These are phyloP conservation scores for Uloborus diversus DNA, from an alignment of 1,140 invertebrate species.

Conservation along the genomic window DNA sequence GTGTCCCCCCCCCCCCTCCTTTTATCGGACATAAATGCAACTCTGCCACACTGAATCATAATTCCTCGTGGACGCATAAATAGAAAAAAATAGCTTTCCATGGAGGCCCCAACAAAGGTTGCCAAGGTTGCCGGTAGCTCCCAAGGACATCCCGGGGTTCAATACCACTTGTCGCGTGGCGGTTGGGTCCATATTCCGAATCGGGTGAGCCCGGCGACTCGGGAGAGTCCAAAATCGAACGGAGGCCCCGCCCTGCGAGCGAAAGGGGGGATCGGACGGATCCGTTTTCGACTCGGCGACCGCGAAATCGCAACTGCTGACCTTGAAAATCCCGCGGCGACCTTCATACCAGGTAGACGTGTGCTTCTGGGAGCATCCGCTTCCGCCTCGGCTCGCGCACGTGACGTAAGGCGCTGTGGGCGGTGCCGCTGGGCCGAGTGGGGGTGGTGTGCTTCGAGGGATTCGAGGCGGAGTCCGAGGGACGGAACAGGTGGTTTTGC, in stretches of 20 bases:
- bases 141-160: not conserved
- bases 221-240: no score
- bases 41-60: no score
- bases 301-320: constrained; percentile 11
- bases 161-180: no score
- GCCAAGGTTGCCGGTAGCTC: constrained; percentile 1
- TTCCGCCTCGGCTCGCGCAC: constrained; percentile 13
- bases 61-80: not conserved
- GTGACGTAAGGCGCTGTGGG: constrained; percentile 16
- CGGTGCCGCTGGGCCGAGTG: not conserved
- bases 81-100: not conserved
- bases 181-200: not conserved
- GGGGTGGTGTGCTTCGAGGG: not conserved
- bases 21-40: no score
- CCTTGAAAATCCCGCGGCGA: constrained; percentile 27
- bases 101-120: not conserved
- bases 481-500: not conserved
- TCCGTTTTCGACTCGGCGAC: constrained; percentile 20
- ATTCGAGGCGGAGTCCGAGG: not conserved
- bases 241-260: no score
- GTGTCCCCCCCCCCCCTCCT: no score
- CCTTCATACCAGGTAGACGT: constrained; percentile 38
- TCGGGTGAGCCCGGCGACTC: not conserved
- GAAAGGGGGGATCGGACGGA: no score
- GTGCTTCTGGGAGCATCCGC: not conserved